phyloP scores from a whole-genome alignment of 1,140 invertebrate genomes.

The Monochamus saltuarius region DNA sequence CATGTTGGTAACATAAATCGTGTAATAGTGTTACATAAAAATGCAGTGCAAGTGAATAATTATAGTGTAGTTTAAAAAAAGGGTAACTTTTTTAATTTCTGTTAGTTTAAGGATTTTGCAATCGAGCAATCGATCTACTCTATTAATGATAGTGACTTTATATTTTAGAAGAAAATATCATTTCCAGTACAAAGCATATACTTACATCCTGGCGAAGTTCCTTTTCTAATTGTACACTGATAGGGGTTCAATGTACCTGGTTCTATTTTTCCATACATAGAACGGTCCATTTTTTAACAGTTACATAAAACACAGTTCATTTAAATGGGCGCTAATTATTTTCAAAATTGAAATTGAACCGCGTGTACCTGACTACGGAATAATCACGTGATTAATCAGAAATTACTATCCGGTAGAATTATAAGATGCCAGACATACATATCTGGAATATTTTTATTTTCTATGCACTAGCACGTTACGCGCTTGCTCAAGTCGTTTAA shows the following conservation, averaged over 20 bases:
- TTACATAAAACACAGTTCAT: conserved; percentile 5
- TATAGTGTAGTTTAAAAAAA: not conserved
- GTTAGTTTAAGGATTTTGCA: not conserved
- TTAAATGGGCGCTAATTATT: not conserved
- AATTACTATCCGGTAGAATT: not conserved
- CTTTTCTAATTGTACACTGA: conserved; percentile 75
- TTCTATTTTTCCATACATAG: conserved; percentile 81
- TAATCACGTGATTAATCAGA: conserved; percentile 4
- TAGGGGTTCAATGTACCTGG: conserved; percentile 78
- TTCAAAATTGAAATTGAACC: not conserved
- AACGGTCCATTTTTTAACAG: conserved; percentile 68
- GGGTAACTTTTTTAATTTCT: not conserved
- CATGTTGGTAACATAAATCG: too few relatives aligned
- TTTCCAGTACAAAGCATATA: conserved; percentile 44
- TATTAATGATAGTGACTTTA: not conserved
- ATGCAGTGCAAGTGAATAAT: not conserved
- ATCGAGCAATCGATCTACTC: not conserved
- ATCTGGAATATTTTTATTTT: conserved; percentile 8
- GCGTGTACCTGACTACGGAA: not conserved
- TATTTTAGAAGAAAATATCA: not conserved
- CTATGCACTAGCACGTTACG: not conserved
- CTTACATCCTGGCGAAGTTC: conserved; percentile 82
- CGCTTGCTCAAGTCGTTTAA: not conserved
- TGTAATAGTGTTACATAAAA: too few relatives aligned
- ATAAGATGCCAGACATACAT: conserved; percentile 1